A percentile compares a stretch with the other conserved stretches of the same genome.
Conservation (phyloP, 2,888 invertebrate genomes). For the Candidula unifasciata region DNA sequence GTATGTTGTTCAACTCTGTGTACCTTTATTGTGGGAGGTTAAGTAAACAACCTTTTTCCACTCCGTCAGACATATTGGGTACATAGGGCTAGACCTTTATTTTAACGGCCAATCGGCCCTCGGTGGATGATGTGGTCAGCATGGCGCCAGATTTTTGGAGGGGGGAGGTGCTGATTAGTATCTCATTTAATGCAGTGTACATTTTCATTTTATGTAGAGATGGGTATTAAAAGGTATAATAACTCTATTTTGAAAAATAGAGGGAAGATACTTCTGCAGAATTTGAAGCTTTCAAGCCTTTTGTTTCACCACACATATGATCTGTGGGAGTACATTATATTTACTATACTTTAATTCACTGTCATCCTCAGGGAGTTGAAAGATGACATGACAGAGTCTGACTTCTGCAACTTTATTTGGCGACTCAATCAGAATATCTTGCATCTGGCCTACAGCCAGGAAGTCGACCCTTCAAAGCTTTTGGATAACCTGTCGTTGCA, state of each 20-base stretch:
- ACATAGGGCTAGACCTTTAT: too few relatives aligned
- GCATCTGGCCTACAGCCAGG: slow-evolving; percentile 87
- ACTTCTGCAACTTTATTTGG: slow-evolving; percentile 86
- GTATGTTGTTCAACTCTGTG: slow-evolving; percentile 56
- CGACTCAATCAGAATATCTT: slow-evolving; percentile 88
- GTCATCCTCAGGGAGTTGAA: slow-evolving; percentile 59
- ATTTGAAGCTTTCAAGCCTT: too few relatives aligned
- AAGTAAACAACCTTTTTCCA: too few relatives aligned
- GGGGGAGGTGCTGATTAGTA: too few relatives aligned
- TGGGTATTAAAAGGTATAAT: background rate
- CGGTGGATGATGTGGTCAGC: too few relatives aligned
- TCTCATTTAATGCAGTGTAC: background rate
- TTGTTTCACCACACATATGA: background rate
- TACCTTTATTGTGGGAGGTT: too few relatives aligned
- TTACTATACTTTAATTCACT: background rate
- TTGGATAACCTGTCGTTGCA: slow-evolving; percentile 85
- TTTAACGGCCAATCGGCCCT: too few relatives aligned
- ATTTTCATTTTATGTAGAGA: background rate
- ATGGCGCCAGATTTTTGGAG: too few relatives aligned
- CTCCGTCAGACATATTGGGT: too few relatives aligned
- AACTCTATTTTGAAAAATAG: too few relatives aligned
- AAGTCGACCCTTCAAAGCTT: slow-evolving; percentile 83
- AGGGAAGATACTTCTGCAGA: background rate
- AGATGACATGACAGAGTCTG: slow-evolving; percentile 84
- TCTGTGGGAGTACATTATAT: background rate